Base-by-base conservation (phyloP, 2,888 invertebrate genomes). In the Scotopteryx bipunctaria region DNA sequence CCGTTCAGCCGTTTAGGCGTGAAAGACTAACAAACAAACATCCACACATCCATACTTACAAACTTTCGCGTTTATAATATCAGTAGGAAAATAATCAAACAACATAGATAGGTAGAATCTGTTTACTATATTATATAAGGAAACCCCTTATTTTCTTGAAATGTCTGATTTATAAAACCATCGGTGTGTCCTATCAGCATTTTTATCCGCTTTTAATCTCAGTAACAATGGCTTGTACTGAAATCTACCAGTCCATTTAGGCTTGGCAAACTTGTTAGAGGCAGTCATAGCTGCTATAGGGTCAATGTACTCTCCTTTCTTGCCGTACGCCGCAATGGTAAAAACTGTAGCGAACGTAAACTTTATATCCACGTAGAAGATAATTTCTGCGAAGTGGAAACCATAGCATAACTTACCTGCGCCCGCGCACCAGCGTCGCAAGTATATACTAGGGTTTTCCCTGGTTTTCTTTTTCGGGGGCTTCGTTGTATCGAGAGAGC, bases 401-500 rank as follows among this genome's bases (percentile, higher is more conserved):
- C 66, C 66, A 31, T 58, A 60, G 57, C 81, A 81, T 1, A 73
- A 23, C 0, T 17, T 37, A 0, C 19, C 23, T 0, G 64, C 40
- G 0, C 65, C 63, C 0, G 63, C 57, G 46, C 78, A 79, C 71
- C 74, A 74, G 1, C 76, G 64, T 0, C 59, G 50, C 0, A 81
- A 55, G 1, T 42, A 47, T 2, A 81, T 27, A 3, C 14, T 42
- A 0, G 78, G 72, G n/a, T 32, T 5, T 2, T 8, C 9, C 5
- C n/a, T n/a, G 16, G 9, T 27, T 27, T 11, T 2, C n/a, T n/a
- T n/a, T n/a, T n/a, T n/a, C n/a, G n/a, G n/a, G n/a, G n/a, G n/a
- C n/a, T n/a, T n/a, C n/a, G n/a, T n/a, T n/a, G n/a, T n/a, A n/a
- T n/a, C n/a, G n/a, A n/a, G n/a, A n/a, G n/a, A n/a, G n/a, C n/a